A percentile compares a stretch with the other conserved stretches of the same genome.
These are phyloP conservation scores for Naja naja DNA, from an alignment of 2,113 vertebrate species.

Conservation along the genomic window DNA sequence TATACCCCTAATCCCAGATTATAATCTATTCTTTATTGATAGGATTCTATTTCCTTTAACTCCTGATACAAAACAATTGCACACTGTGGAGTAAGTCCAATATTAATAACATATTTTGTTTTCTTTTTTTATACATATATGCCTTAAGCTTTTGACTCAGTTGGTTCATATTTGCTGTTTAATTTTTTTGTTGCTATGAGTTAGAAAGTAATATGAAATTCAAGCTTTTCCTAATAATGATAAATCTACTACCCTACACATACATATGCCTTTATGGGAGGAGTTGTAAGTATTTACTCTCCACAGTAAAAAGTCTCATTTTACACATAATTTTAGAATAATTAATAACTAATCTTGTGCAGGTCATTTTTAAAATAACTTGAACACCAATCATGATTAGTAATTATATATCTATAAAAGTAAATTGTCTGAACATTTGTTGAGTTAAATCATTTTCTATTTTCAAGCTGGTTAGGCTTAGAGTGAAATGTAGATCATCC, in stretches of 20 bases:
- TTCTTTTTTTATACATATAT: background rate
- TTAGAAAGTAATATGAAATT: background rate
- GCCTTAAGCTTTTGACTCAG: background rate
- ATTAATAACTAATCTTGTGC: background rate
- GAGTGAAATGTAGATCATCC: background rate
- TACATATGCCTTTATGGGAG: background rate
- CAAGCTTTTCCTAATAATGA: background rate
- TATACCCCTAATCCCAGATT: no score
- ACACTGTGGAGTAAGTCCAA: background rate
- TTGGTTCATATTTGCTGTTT: background rate
- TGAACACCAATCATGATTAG: background rate
- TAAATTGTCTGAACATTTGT: background rate
- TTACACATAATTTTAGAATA: background rate
- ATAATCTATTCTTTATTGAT: slow-evolving; percentile 5
- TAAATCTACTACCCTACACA: background rate
- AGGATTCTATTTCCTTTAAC: background rate
- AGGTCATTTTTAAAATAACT: background rate
- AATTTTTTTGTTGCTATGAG: background rate
- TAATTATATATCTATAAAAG: background rate
- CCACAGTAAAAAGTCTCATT: background rate
- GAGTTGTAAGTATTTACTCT: background rate
- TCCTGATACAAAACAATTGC: background rate
- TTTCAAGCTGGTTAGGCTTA: background rate
- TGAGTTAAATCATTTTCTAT: background rate
- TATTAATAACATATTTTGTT: background rate